Percentiles rank a stretch among this genome's conserved stretches.
Evolutionary conservation across 2,888 invertebrate genomes (phyloP).

Genomic region (Epinotia bilunana): DNA sequence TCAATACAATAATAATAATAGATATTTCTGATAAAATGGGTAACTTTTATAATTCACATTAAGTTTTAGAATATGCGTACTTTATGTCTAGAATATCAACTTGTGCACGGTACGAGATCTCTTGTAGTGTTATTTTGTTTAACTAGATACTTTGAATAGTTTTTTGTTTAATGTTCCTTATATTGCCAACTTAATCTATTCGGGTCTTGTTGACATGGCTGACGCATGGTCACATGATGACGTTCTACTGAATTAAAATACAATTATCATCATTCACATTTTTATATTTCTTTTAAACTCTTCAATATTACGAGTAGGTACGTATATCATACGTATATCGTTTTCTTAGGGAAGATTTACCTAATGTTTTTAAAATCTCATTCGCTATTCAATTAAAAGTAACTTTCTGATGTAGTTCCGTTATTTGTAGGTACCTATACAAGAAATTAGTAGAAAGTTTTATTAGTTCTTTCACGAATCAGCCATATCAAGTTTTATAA

Average conservation of each 20-base stretch:
- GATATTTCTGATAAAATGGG: constrained; percentile 80
- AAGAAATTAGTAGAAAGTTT: background rate
- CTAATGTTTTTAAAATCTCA: background rate
- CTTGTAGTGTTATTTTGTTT: constrained; percentile 50
- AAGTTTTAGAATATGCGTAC: constrained; percentile 82
- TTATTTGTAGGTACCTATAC: background rate
- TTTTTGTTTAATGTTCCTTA: constrained; percentile 30
- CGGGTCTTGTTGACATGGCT: constrained; percentile 21
- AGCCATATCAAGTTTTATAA: constrained; percentile 19
- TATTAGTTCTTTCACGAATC: background rate
- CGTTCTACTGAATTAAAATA: background rate
- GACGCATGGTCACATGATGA: background rate
- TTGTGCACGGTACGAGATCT: constrained; percentile 79
- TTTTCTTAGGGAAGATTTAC: background rate
- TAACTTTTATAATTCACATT: constrained; percentile 81
- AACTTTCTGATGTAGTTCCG: background rate
- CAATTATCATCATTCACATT: background rate
- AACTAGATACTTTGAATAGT: constrained; percentile 32
- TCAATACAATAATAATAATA: constrained; percentile 77
- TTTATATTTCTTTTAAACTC: background rate
- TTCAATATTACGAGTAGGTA: background rate
- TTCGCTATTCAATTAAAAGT: background rate
- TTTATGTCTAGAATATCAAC: constrained; percentile 72
- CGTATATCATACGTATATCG: background rate
- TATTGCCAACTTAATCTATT: constrained; percentile 29